Conservation (phyloP, 2,888 invertebrate species). For the Barypeithes pellucidus region DNA sequence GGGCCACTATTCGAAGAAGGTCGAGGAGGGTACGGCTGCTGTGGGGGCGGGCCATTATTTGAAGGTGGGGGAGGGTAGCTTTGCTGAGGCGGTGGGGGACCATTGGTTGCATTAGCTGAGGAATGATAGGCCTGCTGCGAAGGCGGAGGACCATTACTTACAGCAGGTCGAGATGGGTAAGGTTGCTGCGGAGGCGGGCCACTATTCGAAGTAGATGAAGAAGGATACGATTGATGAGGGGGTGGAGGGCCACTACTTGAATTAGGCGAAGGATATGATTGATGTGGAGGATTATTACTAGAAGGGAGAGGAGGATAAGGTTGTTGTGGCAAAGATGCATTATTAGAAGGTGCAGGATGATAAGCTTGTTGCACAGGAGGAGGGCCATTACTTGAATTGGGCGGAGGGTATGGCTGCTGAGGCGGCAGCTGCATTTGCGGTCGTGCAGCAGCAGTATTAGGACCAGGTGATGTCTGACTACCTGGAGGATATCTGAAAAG, state of each 20-base stretch:
- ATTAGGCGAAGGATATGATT: slow-evolving; percentile 16
- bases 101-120: slow-evolving; percentile 14
- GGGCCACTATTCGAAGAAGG: slow-evolving; percentile 44
- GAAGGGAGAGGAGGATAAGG: background rate
- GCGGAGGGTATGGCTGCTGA: slow-evolving; percentile 16
- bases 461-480: slow-evolving; percentile 56
- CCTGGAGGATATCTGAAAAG: slow-evolving; percentile 50
- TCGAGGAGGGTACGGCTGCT: slow-evolving; percentile 49
- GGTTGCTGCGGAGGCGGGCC: slow-evolving; percentile 23
- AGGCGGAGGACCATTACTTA: slow-evolving; percentile 34
- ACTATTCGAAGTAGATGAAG: slow-evolving; percentile 14
- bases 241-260: slow-evolving; percentile 12
- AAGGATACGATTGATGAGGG: slow-evolving; percentile 30
- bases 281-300: slow-evolving; percentile 4
- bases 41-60: slow-evolving; percentile 55
- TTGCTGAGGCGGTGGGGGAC: slow-evolving; percentile 50
- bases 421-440: slow-evolving; percentile 32
- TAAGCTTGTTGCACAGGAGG: slow-evolving; percentile 9
- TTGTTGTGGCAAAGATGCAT: background rate
- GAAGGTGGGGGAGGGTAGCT: slow-evolving; percentile 24
- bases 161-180: slow-evolving; percentile 14
- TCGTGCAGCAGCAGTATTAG: too few relatives aligned
- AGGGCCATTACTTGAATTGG: slow-evolving; percentile 20
- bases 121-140: slow-evolving; percentile 26
- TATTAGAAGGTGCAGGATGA: slow-evolving; percentile 33